phyloP scores from a whole-genome alignment of 2,113 vertebrate genomes.

The Elachura formosa region DNA sequence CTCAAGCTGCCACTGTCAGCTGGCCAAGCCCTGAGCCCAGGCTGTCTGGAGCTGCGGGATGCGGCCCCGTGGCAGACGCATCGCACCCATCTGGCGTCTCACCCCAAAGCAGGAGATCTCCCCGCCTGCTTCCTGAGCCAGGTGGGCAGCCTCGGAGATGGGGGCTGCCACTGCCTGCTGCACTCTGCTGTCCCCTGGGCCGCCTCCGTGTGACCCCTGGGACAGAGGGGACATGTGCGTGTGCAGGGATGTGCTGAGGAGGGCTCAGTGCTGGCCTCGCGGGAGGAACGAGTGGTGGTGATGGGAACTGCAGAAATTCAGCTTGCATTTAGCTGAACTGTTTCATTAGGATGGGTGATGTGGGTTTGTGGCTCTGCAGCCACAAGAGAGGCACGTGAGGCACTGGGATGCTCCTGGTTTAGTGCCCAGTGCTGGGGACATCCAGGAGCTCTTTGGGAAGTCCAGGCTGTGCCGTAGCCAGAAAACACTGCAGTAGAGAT shows the following conservation, averaged over 20 bases:
- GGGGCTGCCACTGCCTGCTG: background rate
- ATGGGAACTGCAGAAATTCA: background rate
- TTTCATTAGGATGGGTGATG: background rate
- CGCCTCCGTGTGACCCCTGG: background rate
- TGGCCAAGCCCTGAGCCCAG: background rate
- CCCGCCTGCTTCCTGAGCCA: fast-evolving
- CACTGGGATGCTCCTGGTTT: background rate
- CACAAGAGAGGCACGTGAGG: fast-evolving
- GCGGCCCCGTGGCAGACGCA: background rate
- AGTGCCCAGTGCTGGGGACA: background rate
- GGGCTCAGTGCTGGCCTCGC: background rate
- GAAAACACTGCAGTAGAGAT: background rate
- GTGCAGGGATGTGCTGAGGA: fast-evolving
- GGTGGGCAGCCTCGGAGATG: background rate
- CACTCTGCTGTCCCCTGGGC: background rate
- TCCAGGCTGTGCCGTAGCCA: background rate
- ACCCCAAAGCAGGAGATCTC: background rate
- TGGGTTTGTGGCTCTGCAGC: fast-evolving
- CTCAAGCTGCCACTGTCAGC: conserved; percentile 31
- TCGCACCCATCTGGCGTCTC: background rate
- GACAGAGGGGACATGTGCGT: background rate
- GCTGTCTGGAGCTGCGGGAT: background rate
- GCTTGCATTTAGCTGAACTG: background rate
- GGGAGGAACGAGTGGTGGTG: background rate
- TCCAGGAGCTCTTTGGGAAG: background rate